A percentile compares a stretch with the other conserved stretches of the same genome.
Conservation (phyloP, 2,888 invertebrate species). For the Parnassius orleans region DNA sequence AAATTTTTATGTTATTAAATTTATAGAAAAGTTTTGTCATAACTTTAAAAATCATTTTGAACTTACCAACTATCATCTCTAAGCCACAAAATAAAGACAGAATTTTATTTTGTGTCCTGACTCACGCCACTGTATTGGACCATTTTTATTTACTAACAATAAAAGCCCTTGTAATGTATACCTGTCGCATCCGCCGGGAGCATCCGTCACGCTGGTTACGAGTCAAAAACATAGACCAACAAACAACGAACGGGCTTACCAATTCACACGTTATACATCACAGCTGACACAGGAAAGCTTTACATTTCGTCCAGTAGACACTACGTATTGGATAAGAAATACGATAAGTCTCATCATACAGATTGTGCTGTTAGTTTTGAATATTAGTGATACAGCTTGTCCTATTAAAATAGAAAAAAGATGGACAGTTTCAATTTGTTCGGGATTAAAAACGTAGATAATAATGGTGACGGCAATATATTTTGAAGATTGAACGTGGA, state of each 20-base stretch:
- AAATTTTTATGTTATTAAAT: too few species aligned
- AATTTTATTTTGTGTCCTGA: neutral
- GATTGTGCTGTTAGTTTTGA: slow-evolving; percentile 35
- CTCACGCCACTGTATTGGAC: slow-evolving; percentile 35
- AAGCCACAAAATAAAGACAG: too few species aligned
- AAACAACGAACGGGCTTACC: slow-evolving; percentile 41
- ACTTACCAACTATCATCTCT: too few species aligned
- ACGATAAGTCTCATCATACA: slow-evolving; percentile 33
- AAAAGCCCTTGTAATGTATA: slow-evolving; percentile 57
- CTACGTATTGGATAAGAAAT: slow-evolving; percentile 36
- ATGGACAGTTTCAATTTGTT: slow-evolving; percentile 51
- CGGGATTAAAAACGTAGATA: slow-evolving; percentile 50
- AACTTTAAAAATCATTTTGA: too few species aligned
- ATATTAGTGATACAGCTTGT: slow-evolving; percentile 37
- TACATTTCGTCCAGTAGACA: slow-evolving; percentile 1
- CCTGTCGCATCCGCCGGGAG: slow-evolving; percentile 56
- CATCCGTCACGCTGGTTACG: slow-evolving; percentile 33
- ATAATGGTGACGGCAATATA: slow-evolving; percentile 53
- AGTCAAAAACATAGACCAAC: slow-evolving; percentile 51
- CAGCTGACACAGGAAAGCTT: slow-evolving; percentile 32
- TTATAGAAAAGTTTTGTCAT: too few species aligned
- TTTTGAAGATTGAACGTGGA: slow-evolving; percentile 55
- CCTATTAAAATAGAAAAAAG: slow-evolving; percentile 34
- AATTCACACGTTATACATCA: slow-evolving; percentile 59
- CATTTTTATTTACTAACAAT: slow-evolving; percentile 45